These are phyloP conservation scores for Triplophysa rosa DNA, from an alignment of 2,113 vertebrate species.

Conservation along the genomic window DNA sequence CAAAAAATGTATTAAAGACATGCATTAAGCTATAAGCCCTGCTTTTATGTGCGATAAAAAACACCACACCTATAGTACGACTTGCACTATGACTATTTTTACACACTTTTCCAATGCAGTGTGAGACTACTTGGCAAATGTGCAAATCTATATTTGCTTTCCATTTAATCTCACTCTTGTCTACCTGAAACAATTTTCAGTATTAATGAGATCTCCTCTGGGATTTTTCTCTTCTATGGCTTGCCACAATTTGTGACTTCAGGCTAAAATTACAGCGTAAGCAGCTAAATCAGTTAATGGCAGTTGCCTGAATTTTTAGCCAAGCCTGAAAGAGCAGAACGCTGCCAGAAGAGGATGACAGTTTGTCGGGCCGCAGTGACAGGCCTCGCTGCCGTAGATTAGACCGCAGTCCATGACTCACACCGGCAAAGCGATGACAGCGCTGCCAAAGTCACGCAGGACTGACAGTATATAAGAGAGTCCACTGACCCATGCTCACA, in stretches of 20 bases:
- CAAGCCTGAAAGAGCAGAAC: neutral
- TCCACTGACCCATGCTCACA: constrained; percentile 54
- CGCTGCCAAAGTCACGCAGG: constrained; percentile 46
- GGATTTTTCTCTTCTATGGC: too few relatives aligned
- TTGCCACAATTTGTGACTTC: neutral
- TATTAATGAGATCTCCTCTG: too few relatives aligned
- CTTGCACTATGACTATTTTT: too few relatives aligned
- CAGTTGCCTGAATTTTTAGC: neutral
- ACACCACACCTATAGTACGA: too few relatives aligned
- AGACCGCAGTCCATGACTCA: constrained; percentile 53
- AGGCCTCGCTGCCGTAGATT: constrained; percentile 29
- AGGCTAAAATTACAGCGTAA: neutral
- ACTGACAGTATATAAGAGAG: constrained; percentile 15
- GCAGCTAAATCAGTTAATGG: neutral
- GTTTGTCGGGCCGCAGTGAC: neutral
- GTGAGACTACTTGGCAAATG: too few relatives aligned
- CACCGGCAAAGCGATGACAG: constrained; percentile 38
- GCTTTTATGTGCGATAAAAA: neutral
- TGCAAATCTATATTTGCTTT: too few relatives aligned
- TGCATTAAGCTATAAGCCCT: neutral
- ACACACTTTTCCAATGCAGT: too few relatives aligned
- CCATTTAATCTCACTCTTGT: neutral
- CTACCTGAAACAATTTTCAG: neutral
- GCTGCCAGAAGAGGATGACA: constrained; percentile 23
- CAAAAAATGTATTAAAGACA: neutral